Evolutionary conservation across 2,888 invertebrate genomes (phyloP).

Genomic region (Allolobophora icterica): DNA sequence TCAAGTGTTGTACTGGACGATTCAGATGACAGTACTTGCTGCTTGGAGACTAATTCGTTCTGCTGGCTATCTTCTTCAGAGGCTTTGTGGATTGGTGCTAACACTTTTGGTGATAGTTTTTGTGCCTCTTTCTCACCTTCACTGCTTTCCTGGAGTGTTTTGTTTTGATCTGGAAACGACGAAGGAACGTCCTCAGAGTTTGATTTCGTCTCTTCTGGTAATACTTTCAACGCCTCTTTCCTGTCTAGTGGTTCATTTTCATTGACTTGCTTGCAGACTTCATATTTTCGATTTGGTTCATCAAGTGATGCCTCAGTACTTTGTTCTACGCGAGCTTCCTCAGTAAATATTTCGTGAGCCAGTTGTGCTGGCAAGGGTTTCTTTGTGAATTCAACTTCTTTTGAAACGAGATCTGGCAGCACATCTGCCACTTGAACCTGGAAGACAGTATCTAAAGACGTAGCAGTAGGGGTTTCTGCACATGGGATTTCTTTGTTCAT

Average conservation of each 20-base stretch:
- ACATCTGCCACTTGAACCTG: too few species aligned
- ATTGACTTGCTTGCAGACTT: too few species aligned
- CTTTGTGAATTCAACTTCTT: too few species aligned
- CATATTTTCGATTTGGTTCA: too few species aligned
- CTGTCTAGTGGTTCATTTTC: not conserved
- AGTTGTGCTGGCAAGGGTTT: too few species aligned
- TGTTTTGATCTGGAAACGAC: not conserved
- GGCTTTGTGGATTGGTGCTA: not conserved
- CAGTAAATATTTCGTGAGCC: too few species aligned
- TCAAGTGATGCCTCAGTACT: too few species aligned
- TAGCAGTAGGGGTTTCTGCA: not conserved
- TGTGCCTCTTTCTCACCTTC: not conserved
- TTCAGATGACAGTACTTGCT: not conserved
- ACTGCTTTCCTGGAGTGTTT: not conserved
- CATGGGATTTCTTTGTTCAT: not conserved
- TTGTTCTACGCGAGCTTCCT: too few species aligned
- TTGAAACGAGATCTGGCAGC: too few species aligned
- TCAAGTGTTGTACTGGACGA: not conserved
- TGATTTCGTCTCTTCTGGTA: not conserved
- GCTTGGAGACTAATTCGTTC: not conserved
- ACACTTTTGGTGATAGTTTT: not conserved
- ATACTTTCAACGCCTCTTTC: not conserved
- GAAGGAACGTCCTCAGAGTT: not conserved
- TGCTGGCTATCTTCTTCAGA: not conserved
- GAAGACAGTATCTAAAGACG: not conserved